A percentile compares a stretch with the other conserved stretches of the same genome.
Conservation (phyloP, 2,113 vertebrate species). For the Seriola aureovittata region DNA sequence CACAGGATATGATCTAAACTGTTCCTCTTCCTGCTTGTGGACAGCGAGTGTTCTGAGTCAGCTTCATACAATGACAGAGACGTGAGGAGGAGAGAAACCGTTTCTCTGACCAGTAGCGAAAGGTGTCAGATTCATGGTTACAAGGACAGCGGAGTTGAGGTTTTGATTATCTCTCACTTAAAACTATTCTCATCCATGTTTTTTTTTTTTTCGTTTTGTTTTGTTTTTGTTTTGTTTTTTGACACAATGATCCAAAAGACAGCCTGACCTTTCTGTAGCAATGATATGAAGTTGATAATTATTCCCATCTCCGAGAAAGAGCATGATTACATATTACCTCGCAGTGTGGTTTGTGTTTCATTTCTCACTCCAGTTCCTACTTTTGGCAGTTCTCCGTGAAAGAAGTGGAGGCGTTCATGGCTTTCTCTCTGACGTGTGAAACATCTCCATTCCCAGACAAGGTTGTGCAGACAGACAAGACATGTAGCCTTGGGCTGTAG, state of each 20-base stretch:
- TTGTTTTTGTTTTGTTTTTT: neutral
- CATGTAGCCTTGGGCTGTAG: conserved; percentile 62
- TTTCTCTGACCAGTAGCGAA: conserved; percentile 16
- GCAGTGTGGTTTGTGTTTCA: conserved; percentile 30
- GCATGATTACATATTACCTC: conserved; percentile 2
- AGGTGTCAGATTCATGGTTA: conserved; percentile 5
- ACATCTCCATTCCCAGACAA: conserved; percentile 57
- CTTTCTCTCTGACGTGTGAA: conserved; percentile 42
- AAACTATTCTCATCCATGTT: neutral
- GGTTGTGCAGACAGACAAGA: conserved; percentile 65
- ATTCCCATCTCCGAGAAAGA: conserved; percentile 7
- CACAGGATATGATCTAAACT: conserved; percentile 79
- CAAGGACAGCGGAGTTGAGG: neutral
- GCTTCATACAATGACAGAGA: conserved; percentile 56
- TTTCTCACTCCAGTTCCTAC: conserved; percentile 25
- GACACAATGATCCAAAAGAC: neutral
- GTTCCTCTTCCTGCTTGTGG: conserved; percentile 71
- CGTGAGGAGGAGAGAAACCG: conserved; percentile 3
- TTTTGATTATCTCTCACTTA: no score
- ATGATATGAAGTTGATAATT: neutral
- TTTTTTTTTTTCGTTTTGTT: neutral
- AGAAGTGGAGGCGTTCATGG: conserved; percentile 35
- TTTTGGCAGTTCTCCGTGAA: conserved; percentile 37
- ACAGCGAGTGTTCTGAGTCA: conserved; percentile 64
- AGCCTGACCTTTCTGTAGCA: conserved; percentile 9